Evolutionary conservation across 2,113 vertebrate species (phyloP), one percentile per base, ranked within the genome.

Genomic region (Himantopus leucocephalus): DNA sequence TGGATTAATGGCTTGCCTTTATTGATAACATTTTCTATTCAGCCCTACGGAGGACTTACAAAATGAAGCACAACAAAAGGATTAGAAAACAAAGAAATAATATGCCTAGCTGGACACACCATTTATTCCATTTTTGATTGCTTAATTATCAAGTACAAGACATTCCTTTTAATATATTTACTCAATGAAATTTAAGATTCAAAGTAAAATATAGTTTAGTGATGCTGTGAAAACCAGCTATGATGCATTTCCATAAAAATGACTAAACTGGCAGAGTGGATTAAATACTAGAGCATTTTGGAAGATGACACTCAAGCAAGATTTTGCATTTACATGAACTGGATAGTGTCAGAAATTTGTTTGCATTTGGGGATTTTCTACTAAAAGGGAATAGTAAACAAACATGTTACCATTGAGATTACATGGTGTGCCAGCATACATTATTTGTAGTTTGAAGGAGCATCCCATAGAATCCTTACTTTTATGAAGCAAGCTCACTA

Each of bases 1-100:
- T 95, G 90, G 93, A 96, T 97, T 97, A 98, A 97, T 97, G 85
- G 32, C 72, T 91, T 92, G 62, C 84, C 66, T 97, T 97, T 97
- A 97, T 92, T 97, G 96, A 96, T 97, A 97, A 96, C 71, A 94
- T 95, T 97, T 97, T 96, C 85, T 96, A 81, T 96, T 97, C 85
- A 83, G 64, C 93, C 55, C 12, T 80, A 94, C 0, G 35, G 75
- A 80, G n/a, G 84, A 96, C 63, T 90, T 84, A 95, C 9, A 97
- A 95, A 97, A 93, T 91, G 67, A 93, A 88, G 41, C 67, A 96
- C 66, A 97, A 94, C 48, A 88, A 95, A 96, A 92, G 43, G 70
- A 95, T 95, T 77, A 91, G 94, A 95, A 97, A 97, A 97, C 88
- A 90, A 97, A 96, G 90, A 90, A 86, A 91, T 78, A 93, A 94